Base-by-base conservation (phyloP, 2,888 invertebrate species). In the Brenthis hecate region DNA sequence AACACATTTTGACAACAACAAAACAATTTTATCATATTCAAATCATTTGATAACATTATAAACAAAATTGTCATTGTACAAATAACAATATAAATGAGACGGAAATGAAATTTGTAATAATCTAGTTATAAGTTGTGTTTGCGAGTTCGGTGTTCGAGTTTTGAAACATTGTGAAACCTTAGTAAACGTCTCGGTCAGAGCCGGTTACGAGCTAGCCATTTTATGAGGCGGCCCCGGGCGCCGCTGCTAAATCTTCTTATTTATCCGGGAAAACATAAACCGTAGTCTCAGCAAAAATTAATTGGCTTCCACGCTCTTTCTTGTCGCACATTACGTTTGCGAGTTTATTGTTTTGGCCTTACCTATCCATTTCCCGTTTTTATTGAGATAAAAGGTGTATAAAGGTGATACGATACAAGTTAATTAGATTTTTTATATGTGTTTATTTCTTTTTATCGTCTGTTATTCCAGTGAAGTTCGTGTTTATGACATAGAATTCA, bases 251-350 rank as follows among this genome's bases (percentile, higher is more conserved):
- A 91, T 90, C 91, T 91, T 84, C 89, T 91, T 91, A 91, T 91
- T 91, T 91, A 91, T 91, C 89, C 88, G 85, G 85, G 85, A 86
- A 84, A 88, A 89, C 90, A 91, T 91, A 92, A 92, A 92, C 85
- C 85, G 85, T 82, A 86, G 87, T 86, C 85, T 88, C 86, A 84
- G 87, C 88, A 89, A 89, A 91, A 90, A 91, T 89, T 92, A 91
- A 92, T 92, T 92, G 91, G 88, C 87, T 85, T 83, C 84, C 83
- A 84, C 84, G 85, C 79, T 85, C 82, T 85, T 88, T 84, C 86
- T 86, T 85, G 85, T 85, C 82, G 80, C 85, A 85, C 86, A 85
- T 86, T 87, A 85, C 79, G 81, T 86, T 87, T 83, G 78, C 80
- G 74, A 79, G 81, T 85, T 87, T 89, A 89, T 86, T 80, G 80